Evolutionary conservation across 2,888 invertebrate genomes (phyloP).

Genomic region (Pristionchus arcanus): DNA sequence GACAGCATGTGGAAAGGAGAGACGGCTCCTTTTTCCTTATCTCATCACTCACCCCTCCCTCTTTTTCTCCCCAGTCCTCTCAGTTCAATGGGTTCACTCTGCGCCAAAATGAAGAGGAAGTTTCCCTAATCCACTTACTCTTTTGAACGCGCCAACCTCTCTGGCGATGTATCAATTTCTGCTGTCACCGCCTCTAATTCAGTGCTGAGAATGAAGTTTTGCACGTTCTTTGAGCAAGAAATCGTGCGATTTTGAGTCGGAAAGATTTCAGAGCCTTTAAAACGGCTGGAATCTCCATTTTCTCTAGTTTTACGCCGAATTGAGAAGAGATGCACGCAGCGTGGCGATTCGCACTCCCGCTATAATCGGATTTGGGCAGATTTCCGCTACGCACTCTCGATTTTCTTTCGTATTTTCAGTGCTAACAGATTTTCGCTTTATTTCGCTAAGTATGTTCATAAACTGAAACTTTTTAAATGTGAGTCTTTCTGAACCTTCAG

Average conservation of each 20-base stretch:
- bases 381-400: not conserved
- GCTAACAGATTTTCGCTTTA: not conserved
- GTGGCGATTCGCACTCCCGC: not conserved
- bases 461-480: not conserved
- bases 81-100: not conserved
- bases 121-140: conserved; percentile 4
- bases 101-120: not conserved
- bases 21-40: not conserved
- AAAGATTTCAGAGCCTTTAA: not conserved
- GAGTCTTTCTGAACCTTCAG: not conserved
- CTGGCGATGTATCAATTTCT: not conserved
- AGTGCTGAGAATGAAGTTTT: not conserved
- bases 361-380: not conserved
- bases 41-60: not conserved
- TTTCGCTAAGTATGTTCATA: not conserved
- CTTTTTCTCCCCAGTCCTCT: not conserved
- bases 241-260: not conserved
- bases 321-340: not conserved
- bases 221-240: not conserved
- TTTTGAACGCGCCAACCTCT: not conserved
- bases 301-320: not conserved
- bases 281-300: not conserved
- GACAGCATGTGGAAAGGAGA: not conserved
- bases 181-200: not conserved
- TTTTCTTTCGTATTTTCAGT: not conserved